Evolutionary conservation across 2,888 invertebrate species (phyloP).

Genomic region (Thera britannica): DNA sequence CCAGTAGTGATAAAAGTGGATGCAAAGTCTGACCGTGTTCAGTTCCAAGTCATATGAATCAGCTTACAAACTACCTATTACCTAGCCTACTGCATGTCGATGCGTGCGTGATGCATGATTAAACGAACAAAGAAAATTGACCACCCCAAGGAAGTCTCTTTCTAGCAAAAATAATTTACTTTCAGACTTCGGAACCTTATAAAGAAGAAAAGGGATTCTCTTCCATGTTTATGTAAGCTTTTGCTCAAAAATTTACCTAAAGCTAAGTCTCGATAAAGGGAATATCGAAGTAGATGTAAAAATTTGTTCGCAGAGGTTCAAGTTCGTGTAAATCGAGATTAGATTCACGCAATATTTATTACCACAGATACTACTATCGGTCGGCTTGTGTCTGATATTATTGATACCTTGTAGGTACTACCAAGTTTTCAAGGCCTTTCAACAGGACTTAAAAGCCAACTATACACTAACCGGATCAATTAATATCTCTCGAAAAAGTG

Average conservation of each 20-base stretch:
- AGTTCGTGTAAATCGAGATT: slow-evolving; percentile 3
- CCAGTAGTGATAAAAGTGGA: background rate
- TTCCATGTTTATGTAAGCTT: no score
- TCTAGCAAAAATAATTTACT: no score
- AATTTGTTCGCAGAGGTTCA: background rate
- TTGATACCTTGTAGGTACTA: background rate
- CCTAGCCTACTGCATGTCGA: background rate
- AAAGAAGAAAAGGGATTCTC: no score
- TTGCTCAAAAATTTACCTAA: background rate
- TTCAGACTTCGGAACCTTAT: no score
- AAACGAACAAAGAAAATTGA: background rate
- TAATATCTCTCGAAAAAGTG: no score
- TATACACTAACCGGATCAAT: no score
- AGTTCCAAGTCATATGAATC: slow-evolving; percentile 1
- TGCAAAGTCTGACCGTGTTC: slow-evolving; percentile 8
- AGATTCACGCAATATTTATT: slow-evolving; percentile 1
- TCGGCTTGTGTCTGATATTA: background rate
- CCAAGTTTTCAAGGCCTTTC: no score
- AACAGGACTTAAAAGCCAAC: no score
- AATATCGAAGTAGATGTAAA: background rate
- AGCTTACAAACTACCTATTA: background rate
- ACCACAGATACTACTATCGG: slow-evolving; percentile 7
- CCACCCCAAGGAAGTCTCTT: no score
- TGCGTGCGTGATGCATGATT: background rate
- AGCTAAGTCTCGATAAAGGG: background rate